Conservation (phyloP, 2,888 invertebrate genomes). For the Callyntrura guangdongensis region DNA sequence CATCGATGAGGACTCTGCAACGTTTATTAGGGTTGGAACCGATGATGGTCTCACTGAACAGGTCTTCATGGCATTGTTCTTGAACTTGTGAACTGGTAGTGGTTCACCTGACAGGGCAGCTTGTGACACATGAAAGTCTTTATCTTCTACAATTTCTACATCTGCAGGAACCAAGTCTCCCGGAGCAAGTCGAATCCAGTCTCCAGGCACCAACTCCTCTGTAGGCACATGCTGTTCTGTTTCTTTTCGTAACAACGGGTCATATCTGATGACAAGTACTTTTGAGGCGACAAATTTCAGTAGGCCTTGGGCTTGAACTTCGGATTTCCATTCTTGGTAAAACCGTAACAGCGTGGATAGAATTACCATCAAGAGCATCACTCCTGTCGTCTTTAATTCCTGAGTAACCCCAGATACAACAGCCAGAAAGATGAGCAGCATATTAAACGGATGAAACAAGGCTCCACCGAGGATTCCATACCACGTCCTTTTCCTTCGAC, state of each 20-base stretch:
- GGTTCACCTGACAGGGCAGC: slow-evolving; percentile 68
- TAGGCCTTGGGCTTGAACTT: slow-evolving; percentile 64
- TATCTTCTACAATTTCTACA: slow-evolving; percentile 1
- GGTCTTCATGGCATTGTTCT: not conserved
- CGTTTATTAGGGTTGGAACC: not conserved
- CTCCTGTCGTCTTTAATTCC: slow-evolving; percentile 71
- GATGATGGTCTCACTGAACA: too few relatives aligned
- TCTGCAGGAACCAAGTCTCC: slow-evolving; percentile 36
- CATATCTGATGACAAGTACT: slow-evolving; percentile 64
- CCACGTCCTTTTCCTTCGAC: slow-evolving; percentile 64
- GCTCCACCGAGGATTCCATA: slow-evolving; percentile 68
- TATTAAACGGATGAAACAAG: slow-evolving; percentile 76
- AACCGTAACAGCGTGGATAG: slow-evolving; percentile 74
- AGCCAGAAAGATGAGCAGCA: slow-evolving; percentile 70
- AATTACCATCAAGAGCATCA: slow-evolving; percentile 78
- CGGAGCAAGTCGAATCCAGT: not conserved
- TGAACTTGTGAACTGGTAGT: slow-evolving; percentile 23
- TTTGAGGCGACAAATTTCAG: slow-evolving; percentile 68
- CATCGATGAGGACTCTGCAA: not conserved
- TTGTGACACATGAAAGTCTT: slow-evolving; percentile 27
- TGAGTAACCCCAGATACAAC: slow-evolving; percentile 32
- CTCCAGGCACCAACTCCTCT: slow-evolving; percentile 70
- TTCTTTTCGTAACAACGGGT: not conserved
- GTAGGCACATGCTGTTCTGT: slow-evolving; percentile 3
- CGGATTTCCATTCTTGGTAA: slow-evolving; percentile 76